A percentile compares a stretch with the other conserved stretches of the same genome.
These are phyloP conservation scores for Ictidomys tridecemlineatus DNA, from an alignment of 2,113 vertebrate genomes.

Conservation along the genomic window DNA sequence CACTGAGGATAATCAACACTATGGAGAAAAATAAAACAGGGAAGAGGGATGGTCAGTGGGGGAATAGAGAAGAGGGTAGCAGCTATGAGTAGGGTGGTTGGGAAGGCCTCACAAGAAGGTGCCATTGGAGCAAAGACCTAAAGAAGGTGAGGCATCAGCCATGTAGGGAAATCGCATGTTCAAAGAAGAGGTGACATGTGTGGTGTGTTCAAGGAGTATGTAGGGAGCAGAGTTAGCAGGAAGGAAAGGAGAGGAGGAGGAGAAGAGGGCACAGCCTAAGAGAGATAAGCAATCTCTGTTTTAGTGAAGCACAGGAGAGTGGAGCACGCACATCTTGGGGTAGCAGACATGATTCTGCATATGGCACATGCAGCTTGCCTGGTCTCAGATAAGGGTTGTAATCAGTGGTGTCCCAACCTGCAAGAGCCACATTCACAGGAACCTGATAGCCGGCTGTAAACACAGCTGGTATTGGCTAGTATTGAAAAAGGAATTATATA, in stretches of 20 bases:
- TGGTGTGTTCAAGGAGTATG: not conserved
- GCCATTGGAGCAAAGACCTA: not conserved
- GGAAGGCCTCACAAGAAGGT: not conserved
- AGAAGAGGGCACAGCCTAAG: not conserved
- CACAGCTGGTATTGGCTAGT: not conserved
- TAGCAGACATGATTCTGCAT: not conserved
- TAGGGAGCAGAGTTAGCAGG: not conserved
- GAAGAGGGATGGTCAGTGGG: not conserved
- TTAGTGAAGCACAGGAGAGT: not conserved
- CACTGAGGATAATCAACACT: not conserved
- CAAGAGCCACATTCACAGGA: not conserved
- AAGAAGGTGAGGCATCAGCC: not conserved
- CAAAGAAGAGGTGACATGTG: not conserved
- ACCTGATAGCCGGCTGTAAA: not conserved
- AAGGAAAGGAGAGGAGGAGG: not conserved
- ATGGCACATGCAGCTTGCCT: too few species aligned
- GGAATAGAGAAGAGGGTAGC: not conserved
- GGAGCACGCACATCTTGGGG: not conserved
- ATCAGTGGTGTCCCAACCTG: not conserved
- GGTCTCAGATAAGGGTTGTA: not conserved
- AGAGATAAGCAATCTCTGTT: not conserved
- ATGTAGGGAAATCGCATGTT: not conserved
- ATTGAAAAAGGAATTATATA: not conserved
- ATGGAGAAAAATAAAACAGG: not conserved
- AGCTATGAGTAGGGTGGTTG: not conserved